phyloP scores from a whole-genome alignment of 2,888 invertebrate genomes.

The Drosophila macrospina region DNA sequence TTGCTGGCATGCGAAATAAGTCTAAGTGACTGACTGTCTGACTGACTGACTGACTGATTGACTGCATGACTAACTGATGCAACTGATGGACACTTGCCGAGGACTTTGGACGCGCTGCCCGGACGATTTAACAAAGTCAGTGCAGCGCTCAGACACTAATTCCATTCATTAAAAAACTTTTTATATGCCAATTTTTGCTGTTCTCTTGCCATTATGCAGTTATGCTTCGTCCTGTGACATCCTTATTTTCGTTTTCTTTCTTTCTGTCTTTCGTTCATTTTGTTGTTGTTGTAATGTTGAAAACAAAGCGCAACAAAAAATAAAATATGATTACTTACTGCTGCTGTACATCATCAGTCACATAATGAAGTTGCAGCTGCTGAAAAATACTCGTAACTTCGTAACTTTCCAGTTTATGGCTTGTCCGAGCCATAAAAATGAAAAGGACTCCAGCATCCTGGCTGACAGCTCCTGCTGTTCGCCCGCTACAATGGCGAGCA shows the following conservation, averaged over 20 bases:
- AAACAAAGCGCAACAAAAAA: constrained; percentile 43
- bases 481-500: constrained; percentile 36
- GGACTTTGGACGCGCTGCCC: constrained; percentile 54
- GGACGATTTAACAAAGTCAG: constrained; percentile 75
- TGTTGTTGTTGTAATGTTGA: no score
- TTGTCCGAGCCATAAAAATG: constrained; percentile 54
- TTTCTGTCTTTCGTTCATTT: no score
- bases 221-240: constrained; percentile 44
- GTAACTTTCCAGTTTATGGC: constrained; percentile 69
- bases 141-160: constrained; percentile 75
- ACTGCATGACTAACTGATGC: constrained; percentile 28
- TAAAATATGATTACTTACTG: constrained; percentile 68
- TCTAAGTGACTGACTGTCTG: constrained; percentile 21
- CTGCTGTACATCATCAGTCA: constrained; percentile 75
- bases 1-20: constrained; percentile 50
- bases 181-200: constrained; percentile 76
- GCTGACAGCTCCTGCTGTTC: not conserved
- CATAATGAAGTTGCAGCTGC: constrained; percentile 79
- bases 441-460: constrained; percentile 18
- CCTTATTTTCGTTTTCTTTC: constrained; percentile 8
- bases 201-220: constrained; percentile 61
- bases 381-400: constrained; percentile 65
- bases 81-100: constrained; percentile 38
- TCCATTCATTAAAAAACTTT: constrained; percentile 80
- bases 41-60: constrained; percentile 28